A percentile compares a stretch with the other conserved stretches of the same genome.
Conservation (phyloP, 2,888 invertebrate species). For the Rhagonycha fulva region DNA sequence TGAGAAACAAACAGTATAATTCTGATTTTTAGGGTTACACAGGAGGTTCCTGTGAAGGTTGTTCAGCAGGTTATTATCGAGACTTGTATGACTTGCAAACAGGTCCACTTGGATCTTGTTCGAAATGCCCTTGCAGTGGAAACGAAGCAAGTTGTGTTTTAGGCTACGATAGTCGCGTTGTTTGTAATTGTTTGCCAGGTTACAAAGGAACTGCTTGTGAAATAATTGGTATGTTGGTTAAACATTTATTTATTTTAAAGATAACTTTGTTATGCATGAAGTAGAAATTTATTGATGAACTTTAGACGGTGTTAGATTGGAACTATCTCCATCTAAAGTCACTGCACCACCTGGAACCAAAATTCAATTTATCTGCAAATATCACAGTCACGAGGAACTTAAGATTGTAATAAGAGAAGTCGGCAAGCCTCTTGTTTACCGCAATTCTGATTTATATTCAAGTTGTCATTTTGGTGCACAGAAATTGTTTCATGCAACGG, state of each 20-base stretch:
- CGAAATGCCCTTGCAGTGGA: slow-evolving; percentile 77
- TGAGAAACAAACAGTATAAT: neutral
- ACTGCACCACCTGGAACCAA: slow-evolving; percentile 50
- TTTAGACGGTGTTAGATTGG: slow-evolving; percentile 20
- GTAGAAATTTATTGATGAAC: slow-evolving; percentile 1
- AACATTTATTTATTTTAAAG: neutral
- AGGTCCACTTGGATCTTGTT: slow-evolving; percentile 65
- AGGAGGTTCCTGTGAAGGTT: slow-evolving; percentile 85
- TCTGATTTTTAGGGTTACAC: slow-evolving; percentile 60
- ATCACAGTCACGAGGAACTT: slow-evolving; percentile 48
- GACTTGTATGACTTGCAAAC: slow-evolving; percentile 60
- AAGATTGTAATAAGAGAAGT: slow-evolving; percentile 52
- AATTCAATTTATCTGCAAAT: slow-evolving; percentile 58
- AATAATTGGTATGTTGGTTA: slow-evolving; percentile 56
- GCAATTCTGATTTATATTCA: slow-evolving; percentile 23
- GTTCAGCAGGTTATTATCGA: slow-evolving; percentile 72
- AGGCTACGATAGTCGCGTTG: slow-evolving; percentile 61
- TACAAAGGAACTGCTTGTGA: slow-evolving; percentile 73
- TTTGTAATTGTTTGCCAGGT: slow-evolving; percentile 73
- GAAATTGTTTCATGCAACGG: slow-evolving; percentile 47
- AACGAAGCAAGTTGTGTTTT: slow-evolving; percentile 69
- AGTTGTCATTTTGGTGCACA: slow-evolving; percentile 18
- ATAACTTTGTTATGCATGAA: neutral
- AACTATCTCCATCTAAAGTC: slow-evolving; percentile 53
- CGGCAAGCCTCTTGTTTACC: slow-evolving; percentile 25